These are phyloP conservation scores for Macrostomum cliftonense DNA, from an alignment of 2,888 invertebrate species.

Conservation along the genomic window DNA sequence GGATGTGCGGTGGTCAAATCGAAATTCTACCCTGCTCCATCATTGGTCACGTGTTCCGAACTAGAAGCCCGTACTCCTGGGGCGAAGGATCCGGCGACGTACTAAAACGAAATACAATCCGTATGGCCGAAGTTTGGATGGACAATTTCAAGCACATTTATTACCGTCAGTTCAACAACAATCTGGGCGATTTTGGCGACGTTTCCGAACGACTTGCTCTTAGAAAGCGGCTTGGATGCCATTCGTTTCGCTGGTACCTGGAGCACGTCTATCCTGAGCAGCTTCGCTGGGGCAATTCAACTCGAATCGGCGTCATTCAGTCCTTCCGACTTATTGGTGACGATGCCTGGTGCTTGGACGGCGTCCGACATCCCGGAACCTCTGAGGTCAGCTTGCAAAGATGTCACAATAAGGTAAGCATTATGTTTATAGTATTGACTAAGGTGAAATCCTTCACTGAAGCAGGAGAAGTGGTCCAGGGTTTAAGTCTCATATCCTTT, in stretches of 20 bases:
- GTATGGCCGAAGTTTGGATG: constrained; percentile 86
- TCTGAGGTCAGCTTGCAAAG: too few relatives aligned
- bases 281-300: not conserved
- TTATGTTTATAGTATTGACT: too few relatives aligned
- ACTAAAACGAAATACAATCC: constrained; percentile 9
- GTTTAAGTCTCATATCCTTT: too few relatives aligned
- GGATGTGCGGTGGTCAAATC: constrained; percentile 63
- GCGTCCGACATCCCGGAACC: too few relatives aligned
- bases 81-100: not conserved
- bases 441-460: too few relatives aligned
- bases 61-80: constrained; percentile 62
- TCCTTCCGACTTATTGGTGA: too few relatives aligned
- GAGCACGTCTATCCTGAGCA: constrained; percentile 52
- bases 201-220: constrained; percentile 54
- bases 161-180: constrained; percentile 39
- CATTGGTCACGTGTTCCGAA: constrained; percentile 73
- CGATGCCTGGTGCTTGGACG: too few relatives aligned
- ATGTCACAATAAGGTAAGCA: too few relatives aligned
- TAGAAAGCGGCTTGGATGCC: constrained; percentile 55
- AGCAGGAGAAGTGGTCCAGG: too few relatives aligned
- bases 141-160: constrained; percentile 76
- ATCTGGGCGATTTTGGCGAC: constrained; percentile 49
- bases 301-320: not conserved
- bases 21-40: constrained; percentile 79
- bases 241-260: constrained; percentile 68